Conservation (phyloP, 2,888 invertebrate species). For the Rotaria macrura region DNA sequence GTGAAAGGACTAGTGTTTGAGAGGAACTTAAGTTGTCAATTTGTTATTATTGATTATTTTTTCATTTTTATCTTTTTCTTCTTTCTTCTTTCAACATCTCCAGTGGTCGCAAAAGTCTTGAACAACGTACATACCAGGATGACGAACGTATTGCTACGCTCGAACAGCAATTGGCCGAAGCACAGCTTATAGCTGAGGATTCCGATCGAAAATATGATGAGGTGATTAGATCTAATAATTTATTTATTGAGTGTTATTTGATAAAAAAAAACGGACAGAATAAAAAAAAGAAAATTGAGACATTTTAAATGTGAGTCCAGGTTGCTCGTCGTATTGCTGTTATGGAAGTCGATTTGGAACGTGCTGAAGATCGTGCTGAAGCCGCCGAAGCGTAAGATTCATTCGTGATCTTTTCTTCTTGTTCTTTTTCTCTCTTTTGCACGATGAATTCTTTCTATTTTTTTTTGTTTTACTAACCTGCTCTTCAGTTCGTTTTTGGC, state of each 20-base stretch:
- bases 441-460: neutral
- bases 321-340: slow-evolving; percentile 40
- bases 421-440: neutral
- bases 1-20: too few relatives aligned
- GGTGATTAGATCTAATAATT: slow-evolving; percentile 37
- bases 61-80: neutral
- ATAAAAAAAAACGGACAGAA: neutral
- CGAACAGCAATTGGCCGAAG: slow-evolving; percentile 54
- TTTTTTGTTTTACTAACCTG: neutral
- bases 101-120: slow-evolving; percentile 45
- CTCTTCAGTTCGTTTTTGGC: neutral
- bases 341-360: slow-evolving; percentile 43
- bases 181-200: slow-evolving; percentile 37
- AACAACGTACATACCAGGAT: slow-evolving; percentile 94
- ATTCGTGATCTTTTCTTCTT: neutral
- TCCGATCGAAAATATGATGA: slow-evolving; percentile 51
- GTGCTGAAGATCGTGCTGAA: slow-evolving; percentile 42
- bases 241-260: neutral
- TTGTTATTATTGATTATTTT: neutral
- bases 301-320: slow-evolving; percentile 33
- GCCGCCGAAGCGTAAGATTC: slow-evolving; percentile 41
- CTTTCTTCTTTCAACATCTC: neutral
- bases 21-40: neutral
- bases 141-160: slow-evolving; percentile 97
- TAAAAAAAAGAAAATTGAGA: neutral